Conservation (phyloP, 64 coral and sea anemone species). For the Platygyra sinensis region DNA sequence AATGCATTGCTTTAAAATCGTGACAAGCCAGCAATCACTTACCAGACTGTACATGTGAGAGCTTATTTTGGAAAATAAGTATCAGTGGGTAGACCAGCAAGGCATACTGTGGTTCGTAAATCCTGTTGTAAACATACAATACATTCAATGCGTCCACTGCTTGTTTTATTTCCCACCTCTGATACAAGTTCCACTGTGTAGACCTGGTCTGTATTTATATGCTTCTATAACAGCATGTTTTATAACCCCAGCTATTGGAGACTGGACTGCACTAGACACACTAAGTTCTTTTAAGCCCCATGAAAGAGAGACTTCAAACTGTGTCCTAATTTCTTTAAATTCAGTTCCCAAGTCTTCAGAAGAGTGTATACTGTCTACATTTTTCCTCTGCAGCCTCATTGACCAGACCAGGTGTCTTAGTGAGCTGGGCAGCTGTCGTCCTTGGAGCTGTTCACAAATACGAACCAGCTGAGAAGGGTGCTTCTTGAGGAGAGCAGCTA, state of each 20-base stretch:
- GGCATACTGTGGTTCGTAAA: conserved; percentile 84
- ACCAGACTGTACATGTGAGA: neutral
- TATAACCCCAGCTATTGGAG: conserved; percentile 79
- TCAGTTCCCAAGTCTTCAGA: neutral
- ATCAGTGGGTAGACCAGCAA: conserved; percentile 73
- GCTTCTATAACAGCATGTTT: conserved; percentile 74
- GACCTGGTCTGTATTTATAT: conserved; percentile 61
- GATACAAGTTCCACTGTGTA: conserved; percentile 64
- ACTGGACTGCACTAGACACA: conserved; percentile 25
- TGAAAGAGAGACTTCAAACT: conserved; percentile 20
- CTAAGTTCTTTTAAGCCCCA: conserved; percentile 56
- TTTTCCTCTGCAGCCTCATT: conserved; percentile 20
- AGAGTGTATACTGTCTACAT: neutral
- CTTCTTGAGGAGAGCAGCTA: conserved; percentile 40
- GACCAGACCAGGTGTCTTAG: conserved; percentile 77
- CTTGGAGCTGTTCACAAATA: conserved; percentile 69
- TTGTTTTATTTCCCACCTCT: conserved; percentile 22
- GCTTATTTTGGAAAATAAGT: conserved; percentile 25
- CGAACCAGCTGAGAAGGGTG: conserved; percentile 55
- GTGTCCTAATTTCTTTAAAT: conserved; percentile 22
- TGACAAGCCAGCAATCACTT: neutral
- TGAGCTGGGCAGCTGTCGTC: conserved; percentile 71
- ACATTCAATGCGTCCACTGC: conserved; percentile 70
- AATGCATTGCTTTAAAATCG: no score
- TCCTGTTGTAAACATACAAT: conserved; percentile 71